Percentiles rank a stretch among this genome's conserved stretches.
These are phyloP conservation scores for Temnothorax longispinosus DNA, from an alignment of 1,140 invertebrate species.

Conservation along the genomic window DNA sequence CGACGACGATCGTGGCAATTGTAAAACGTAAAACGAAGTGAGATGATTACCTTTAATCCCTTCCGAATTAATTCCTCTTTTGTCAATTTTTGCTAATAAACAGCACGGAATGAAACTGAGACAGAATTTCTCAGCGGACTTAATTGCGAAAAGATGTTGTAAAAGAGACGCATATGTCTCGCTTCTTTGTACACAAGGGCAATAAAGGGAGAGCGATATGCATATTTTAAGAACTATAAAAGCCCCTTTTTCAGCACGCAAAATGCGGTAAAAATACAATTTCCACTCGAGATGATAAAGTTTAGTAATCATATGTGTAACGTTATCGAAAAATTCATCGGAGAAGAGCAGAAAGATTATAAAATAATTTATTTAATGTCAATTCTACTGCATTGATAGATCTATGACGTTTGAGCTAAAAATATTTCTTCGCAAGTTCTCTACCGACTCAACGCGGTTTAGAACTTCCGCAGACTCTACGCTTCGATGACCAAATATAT, in stretches of 20 bases:
- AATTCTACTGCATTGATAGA: not conserved
- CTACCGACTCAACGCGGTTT: not conserved
- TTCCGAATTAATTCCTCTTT: not conserved
- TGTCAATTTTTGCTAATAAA: constrained; percentile 25
- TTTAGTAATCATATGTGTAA: not conserved
- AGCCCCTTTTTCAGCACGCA: not conserved
- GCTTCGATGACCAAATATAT: not conserved
- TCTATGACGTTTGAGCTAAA: not conserved
- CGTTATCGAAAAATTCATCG: not conserved
- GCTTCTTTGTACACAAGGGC: not conserved
- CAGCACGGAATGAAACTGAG: not conserved
- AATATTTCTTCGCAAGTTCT: not conserved
- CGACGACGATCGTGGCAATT: not conserved
- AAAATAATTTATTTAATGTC: constrained; percentile 1
- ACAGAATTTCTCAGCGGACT: not conserved
- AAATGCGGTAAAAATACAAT: not conserved
- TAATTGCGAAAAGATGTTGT: not conserved
- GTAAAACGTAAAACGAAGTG: not conserved
- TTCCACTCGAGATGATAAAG: not conserved
- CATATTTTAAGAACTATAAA: constrained; percentile 10
- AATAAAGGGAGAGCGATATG: not conserved
- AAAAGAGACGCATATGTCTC: not conserved
- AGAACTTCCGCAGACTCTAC: not conserved
- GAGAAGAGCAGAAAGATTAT: not conserved
- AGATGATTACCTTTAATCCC: not conserved